Base-by-base conservation (phyloP, 2,888 invertebrate genomes). In the Polietes domitor region DNA sequence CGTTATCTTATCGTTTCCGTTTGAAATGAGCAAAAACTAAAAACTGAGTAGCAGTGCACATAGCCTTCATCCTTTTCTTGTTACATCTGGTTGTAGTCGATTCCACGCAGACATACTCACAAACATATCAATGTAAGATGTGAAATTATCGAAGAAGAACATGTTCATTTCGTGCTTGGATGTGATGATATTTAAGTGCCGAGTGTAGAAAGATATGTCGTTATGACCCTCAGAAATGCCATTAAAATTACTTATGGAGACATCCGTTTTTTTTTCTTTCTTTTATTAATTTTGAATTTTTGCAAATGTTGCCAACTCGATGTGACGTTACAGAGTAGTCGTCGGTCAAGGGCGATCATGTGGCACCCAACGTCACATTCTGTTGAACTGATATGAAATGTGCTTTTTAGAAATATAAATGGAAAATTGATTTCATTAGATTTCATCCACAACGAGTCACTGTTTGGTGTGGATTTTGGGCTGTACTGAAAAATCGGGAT, bases 1-100 rank as follows among this genome's bases (percentile, higher is more conserved):
- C 83, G 83, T 77, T 83, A 83, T 83, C 83, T 83, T 80, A 80
- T 58, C 77, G 83, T 58, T 80, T 83, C 83, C 83, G 80, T 80
- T 83, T 58, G 19, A 65, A 65, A 65, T 65, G 19, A 21, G 15
- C 65, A 65, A 41, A 65, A 41, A 63, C n/a, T n/a, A n/a, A n/a
- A n/a, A n/a, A n/a, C 26, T 61, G 15, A 50, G 63, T 15, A 37
- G 32, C 61, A 10, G 50, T 32, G 17, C n/a, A n/a, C n/a, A 6
- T 5, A 5, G 3, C 17, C 7, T 61, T 63, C 32, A n/a, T 28
- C 6, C 28, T 12, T 10, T 63, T 2, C 32, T 28, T 37, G 37
- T 19, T 19, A 65, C 6, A 65, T 1, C 6, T 65, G 24, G 24
- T 24, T 24, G 12, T 24, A 55, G 2, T 21, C 21, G 24, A 41